phyloP scores from a whole-genome alignment of 35 echinoderm and acorn worm genomes.

The Apostichopus parvimensis region DNA sequence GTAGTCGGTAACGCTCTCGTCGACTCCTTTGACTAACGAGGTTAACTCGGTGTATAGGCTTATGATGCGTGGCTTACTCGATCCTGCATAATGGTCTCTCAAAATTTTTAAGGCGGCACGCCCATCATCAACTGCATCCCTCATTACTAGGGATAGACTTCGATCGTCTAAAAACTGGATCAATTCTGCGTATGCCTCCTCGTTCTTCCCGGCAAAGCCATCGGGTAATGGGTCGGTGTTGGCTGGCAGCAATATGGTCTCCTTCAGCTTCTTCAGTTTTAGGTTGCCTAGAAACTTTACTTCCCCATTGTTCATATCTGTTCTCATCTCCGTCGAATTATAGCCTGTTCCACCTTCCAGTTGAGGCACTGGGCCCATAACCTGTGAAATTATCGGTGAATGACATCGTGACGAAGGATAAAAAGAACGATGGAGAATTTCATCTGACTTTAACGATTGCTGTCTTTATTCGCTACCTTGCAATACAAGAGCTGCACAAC shows the following conservation, averaged over 20 bases:
- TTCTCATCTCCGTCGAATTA: conserved; percentile 42
- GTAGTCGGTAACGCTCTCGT: conserved; percentile 60
- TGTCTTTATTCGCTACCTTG: conserved; percentile 22
- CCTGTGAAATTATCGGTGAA: no score
- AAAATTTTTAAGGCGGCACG: conserved; percentile 50
- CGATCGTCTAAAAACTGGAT: conserved; percentile 56
- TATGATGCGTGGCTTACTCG: conserved; percentile 57
- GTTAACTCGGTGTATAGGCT: conserved; percentile 57
- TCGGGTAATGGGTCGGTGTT: conserved; percentile 22
- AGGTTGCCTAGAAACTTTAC: conserved; percentile 30
- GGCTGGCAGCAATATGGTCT: conserved; percentile 34
- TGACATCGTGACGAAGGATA: neutral
- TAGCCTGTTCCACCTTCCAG: conserved; percentile 35
- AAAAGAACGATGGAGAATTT: conserved; percentile 24
- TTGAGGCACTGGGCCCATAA: conserved; percentile 58
- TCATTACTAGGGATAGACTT: conserved; percentile 53
- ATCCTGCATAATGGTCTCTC: conserved; percentile 50
- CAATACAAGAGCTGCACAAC: neutral
- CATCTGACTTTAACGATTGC: neutral
- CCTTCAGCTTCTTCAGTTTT: conserved; percentile 43
- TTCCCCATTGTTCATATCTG: conserved; percentile 18
- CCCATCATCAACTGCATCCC: conserved; percentile 56
- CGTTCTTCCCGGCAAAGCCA: conserved; percentile 37
- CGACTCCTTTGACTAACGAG: conserved; percentile 9
- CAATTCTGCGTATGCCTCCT: conserved; percentile 46